Conservation (phyloP, 2,888 invertebrate species). For the Onchidella celtica region DNA sequence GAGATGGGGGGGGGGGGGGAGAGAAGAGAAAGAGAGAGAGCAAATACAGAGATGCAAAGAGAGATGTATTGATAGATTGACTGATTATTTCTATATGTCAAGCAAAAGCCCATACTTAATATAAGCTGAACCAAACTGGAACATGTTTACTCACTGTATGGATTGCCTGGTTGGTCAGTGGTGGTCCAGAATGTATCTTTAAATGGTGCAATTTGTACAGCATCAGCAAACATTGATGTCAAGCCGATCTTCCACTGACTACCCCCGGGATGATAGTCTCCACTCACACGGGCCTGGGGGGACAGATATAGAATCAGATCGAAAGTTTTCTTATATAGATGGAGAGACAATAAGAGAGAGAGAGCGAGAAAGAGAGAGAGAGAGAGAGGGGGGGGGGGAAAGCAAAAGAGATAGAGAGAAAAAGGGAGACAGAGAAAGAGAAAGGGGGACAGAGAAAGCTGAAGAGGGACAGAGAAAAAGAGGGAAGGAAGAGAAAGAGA, state of each 20-base stretch:
- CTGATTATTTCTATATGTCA: too few species aligned
- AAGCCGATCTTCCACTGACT: constrained; percentile 69
- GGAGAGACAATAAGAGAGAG: too few species aligned
- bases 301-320: too few species aligned
- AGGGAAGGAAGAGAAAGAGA: constrained; percentile 8
- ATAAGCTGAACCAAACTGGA: not conserved
- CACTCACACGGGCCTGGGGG: constrained; percentile 62
- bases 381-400: not conserved
- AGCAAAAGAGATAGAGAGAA: too few species aligned
- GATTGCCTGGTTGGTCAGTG: constrained; percentile 61
- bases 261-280: constrained; percentile 63
- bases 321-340: too few species aligned
- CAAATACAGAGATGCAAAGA: too few species aligned
- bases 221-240: constrained; percentile 64
- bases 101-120: not conserved
- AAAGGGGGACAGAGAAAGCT: too few species aligned
- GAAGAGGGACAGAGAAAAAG: constrained; percentile 1
- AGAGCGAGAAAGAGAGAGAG: not conserved
- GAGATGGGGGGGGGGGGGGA: too few species aligned
- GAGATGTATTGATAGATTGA: too few species aligned
- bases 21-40: too few species aligned
- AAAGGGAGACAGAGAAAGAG: too few species aligned
- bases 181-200: constrained; percentile 73
- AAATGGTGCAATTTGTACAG: constrained; percentile 66
- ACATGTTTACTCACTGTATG: constrained; percentile 50